A percentile compares a stretch with the other conserved stretches of the same genome.
Conservation (phyloP, 2,113 vertebrate species). For the Bombycilla garrulus region DNA sequence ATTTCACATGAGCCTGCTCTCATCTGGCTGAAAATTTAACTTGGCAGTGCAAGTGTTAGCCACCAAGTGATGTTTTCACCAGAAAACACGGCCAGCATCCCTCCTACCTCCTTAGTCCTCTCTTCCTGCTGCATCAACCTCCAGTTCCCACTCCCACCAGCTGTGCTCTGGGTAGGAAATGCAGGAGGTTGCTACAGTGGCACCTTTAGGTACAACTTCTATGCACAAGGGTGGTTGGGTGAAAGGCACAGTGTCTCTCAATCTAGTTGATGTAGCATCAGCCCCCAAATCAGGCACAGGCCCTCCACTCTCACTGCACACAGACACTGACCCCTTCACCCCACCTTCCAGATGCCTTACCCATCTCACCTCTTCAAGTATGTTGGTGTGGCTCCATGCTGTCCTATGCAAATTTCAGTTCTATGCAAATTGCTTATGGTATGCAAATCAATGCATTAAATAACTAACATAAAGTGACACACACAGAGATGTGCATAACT, state of each 20-base stretch:
- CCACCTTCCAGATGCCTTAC: background rate
- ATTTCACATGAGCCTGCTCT: constrained; percentile 8
- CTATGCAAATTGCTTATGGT: constrained; percentile 15
- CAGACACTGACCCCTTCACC: background rate
- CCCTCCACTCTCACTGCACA: background rate
- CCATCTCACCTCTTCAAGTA: background rate
- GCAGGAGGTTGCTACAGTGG: background rate
- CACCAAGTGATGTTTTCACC: background rate
- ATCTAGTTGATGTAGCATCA: background rate
- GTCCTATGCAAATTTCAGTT: background rate
- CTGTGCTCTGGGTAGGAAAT: background rate
- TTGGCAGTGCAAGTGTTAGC: background rate
- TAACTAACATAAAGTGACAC: constrained; percentile 52
- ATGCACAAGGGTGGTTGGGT: background rate
- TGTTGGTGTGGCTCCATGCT: background rate
- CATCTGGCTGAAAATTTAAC: constrained; percentile 14
- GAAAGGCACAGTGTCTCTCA: background rate
- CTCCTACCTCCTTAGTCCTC: background rate
- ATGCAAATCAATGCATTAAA: constrained; percentile 55
- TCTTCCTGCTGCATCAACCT: background rate
- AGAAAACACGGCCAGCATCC: background rate
- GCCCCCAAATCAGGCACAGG: background rate
- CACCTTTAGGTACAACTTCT: background rate
- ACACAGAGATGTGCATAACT: constrained; percentile 55
- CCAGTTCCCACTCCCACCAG: background rate